Evolutionary conservation across 2,797 vertebrate genomes (phyloP).

Genomic region (Heterohyrax brucei): DNA sequence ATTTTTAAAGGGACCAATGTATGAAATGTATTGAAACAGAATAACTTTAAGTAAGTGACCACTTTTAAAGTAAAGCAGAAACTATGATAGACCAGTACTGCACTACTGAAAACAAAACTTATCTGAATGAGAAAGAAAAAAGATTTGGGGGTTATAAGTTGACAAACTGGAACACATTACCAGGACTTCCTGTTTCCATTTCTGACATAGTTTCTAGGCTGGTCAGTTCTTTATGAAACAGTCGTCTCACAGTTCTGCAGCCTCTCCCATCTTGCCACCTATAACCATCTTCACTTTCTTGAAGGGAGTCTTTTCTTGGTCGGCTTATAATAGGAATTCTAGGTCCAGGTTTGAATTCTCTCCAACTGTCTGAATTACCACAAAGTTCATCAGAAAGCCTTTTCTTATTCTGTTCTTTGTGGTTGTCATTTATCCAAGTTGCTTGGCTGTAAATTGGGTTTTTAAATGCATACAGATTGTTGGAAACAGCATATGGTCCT

Average conservation of each 20-base stretch:
- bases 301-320: conserved; percentile 90
- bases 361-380: conserved; percentile 92
- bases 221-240: conserved; percentile 87
- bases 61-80: conserved; percentile 34
- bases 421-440: conserved; percentile 90
- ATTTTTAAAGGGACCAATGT: conserved; percentile 3
- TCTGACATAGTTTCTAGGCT: conserved; percentile 86
- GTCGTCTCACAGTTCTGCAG: conserved; percentile 86
- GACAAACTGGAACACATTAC: conserved; percentile 86
- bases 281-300: conserved; percentile 87
- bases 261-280: conserved; percentile 86
- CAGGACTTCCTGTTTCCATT: conserved; percentile 86
- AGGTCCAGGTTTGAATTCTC: conserved; percentile 89
- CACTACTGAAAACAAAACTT: conserved; percentile 67
- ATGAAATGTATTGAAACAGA: conserved; percentile 8
- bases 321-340: conserved; percentile 86
- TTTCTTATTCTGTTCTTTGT: conserved; percentile 92
- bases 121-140: conserved; percentile 54
- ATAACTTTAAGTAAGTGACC: conserved; percentile 63
- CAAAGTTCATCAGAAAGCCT: conserved; percentile 90
- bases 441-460: conserved; percentile 88
- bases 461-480: conserved; percentile 91
- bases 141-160: conserved; percentile 30
- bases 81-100: conserved; percentile 12
- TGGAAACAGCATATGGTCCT: conserved; percentile 89